A percentile compares a stretch with the other conserved stretches of the same genome.
These are phyloP conservation scores for Oreochromis niloticus DNA, from an alignment of 2,113 vertebrate species.

Conservation along the genomic window DNA sequence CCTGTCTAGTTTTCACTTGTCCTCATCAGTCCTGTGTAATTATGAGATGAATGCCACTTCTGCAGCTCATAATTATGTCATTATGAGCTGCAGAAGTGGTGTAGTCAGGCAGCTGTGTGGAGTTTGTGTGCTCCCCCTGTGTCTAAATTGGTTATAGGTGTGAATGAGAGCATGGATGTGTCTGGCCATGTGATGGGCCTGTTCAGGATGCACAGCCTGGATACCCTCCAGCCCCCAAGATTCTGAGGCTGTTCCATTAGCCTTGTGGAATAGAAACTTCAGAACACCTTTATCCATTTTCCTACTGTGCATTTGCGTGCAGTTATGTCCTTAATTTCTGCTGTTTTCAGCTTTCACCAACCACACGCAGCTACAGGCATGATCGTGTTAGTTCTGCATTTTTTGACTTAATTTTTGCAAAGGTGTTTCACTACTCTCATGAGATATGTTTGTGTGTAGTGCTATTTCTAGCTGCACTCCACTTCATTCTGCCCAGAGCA, in stretches of 20 bases:
- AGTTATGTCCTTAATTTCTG: background rate
- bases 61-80: background rate
- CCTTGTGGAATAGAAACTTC: background rate
- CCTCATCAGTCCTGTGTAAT: background rate
- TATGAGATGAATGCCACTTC: background rate
- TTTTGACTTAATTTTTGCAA: background rate
- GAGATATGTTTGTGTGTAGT: background rate
- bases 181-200: background rate
- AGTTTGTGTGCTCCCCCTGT: background rate
- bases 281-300: background rate
- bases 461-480: background rate
- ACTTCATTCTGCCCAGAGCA: background rate
- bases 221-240: background rate
- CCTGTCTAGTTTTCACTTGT: background rate
- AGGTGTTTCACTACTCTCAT: background rate
- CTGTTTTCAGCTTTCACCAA: background rate
- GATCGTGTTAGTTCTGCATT: background rate
- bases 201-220: background rate
- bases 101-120: background rate
- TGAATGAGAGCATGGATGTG: background rate
- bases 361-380: background rate
- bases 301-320: background rate
- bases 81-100: background rate
- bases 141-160: background rate
- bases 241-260: background rate